These are phyloP conservation scores for Napeogenes sylphis DNA, from an alignment of 2,888 invertebrate species.

Conservation along the genomic window DNA sequence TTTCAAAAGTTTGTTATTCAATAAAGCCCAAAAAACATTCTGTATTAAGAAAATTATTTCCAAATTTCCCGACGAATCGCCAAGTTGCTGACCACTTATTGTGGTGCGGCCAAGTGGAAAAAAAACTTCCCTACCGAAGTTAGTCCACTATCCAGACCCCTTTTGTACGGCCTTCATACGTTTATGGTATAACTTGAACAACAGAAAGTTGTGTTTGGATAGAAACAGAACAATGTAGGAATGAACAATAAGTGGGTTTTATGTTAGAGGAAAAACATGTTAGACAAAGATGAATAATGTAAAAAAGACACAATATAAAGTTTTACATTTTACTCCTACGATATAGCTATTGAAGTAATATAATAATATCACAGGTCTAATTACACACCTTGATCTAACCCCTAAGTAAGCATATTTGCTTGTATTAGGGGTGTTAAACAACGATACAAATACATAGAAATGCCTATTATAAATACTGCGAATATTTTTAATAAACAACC, in stretches of 20 bases:
- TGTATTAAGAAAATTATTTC: too few species aligned
- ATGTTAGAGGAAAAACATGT: conserved; percentile 10
- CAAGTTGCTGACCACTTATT: conserved; percentile 38
- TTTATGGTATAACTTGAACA: conserved; percentile 19
- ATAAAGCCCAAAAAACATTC: too few species aligned
- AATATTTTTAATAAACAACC: too few species aligned
- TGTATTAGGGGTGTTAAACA: too few species aligned
- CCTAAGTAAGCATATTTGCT: too few species aligned
- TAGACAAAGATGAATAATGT: conserved; percentile 8
- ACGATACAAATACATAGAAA: too few species aligned
- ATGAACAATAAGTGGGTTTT: conserved; percentile 20
- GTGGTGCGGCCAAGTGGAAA: conserved; percentile 45
- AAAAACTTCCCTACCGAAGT: conserved; percentile 38
- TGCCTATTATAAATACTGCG: too few species aligned
- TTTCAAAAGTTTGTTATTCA: too few species aligned
- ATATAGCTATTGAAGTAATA: too few species aligned
- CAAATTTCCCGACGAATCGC: too few species aligned
- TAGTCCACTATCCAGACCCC: conserved; percentile 34
- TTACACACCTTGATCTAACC: too few species aligned
- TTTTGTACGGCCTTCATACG: conserved; percentile 21
- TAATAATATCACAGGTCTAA: too few species aligned
- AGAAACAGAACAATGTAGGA: conserved; percentile 20
- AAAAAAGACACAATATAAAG: conserved; percentile 6
- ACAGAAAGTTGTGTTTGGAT: conserved; percentile 16
- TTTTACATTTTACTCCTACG: not conserved